Base-by-base conservation (phyloP, 2,113 vertebrate genomes). In the Porphyrio hochstetteri region DNA sequence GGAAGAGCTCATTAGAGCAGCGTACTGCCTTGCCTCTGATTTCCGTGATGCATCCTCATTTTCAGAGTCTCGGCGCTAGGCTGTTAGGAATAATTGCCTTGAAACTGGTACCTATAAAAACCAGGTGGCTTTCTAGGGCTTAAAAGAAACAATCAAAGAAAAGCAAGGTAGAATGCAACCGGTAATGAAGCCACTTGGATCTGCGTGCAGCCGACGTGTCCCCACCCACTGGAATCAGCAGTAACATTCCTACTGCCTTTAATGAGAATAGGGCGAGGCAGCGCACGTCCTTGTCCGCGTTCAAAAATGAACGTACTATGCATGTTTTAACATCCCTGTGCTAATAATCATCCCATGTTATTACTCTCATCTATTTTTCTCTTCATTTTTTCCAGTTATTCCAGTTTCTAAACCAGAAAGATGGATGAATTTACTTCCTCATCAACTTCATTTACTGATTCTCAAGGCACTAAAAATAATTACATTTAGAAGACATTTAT, bases 321-420 rank as follows among this genome's bases (percentile, higher is more conserved):
- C 55, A 12, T 63, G 69, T 60, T 81, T 86, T 88, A 88, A 79
- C 77, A 85, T 40, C 89, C 44, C n/a, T 44, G 11, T 40, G 75
- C 59, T 78, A 94, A 56, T 71, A 88, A 95, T 40, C 38, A 14
- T 9, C 8, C 67, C n/a, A 24, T 72, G 61, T 65, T 87, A 70
- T 64, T 85, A 75, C 21, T 38, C 46, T 57, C 25, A 36, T 44
- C 69, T 95, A 48, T 63, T 92, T 87, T 35, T 50, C 38, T 57
- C 71, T 60, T 91, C 18, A 76, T 82, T 79, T 92, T 46, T 96
- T 69, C 93, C 82, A 88, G 93, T 90, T 79, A 80, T 72, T 94
- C 87, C 89, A 53, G 86, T 78, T 76, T 38, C 48, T 48, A 50
- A 84, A 86, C 60, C 1, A n/a, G 74, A 56, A 84, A 29, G 33